Percentiles rank a stretch among this genome's conserved stretches.
Evolutionary conservation across 2,888 invertebrate species (phyloP).

Genomic region (Ennomos fuscantarius): DNA sequence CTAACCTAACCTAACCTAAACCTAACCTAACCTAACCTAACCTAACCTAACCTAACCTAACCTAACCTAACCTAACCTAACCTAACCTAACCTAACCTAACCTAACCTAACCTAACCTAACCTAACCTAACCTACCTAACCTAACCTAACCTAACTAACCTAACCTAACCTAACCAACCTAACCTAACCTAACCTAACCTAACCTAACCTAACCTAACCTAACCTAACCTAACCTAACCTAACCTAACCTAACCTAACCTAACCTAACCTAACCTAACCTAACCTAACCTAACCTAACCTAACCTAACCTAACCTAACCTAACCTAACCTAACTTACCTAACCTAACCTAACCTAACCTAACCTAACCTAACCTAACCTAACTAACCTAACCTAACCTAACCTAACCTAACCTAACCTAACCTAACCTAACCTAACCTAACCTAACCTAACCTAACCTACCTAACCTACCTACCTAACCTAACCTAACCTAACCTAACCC

Average conservation of each 20-base stretch:
- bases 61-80: slow-evolving; percentile 35
- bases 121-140: slow-evolving; percentile 3
- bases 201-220: slow-evolving; percentile 21
- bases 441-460: not conserved
- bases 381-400: slow-evolving; percentile 43
- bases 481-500: slow-evolving; percentile 43
- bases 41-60: slow-evolving; percentile 45
- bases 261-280: slow-evolving; percentile 40
- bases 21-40: slow-evolving; percentile 43
- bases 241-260: slow-evolving; percentile 37
- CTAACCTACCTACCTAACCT: slow-evolving; percentile 42
- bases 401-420: slow-evolving; percentile 43
- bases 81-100: slow-evolving; percentile 8
- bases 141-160: slow-evolving; percentile 6
- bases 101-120: slow-evolving; percentile 8
- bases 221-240: slow-evolving; percentile 21
- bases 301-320: slow-evolving; percentile 32
- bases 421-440: slow-evolving; percentile 44
- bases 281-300: slow-evolving; percentile 32
- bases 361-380: slow-evolving; percentile 15
- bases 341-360: slow-evolving; percentile 25
- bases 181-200: slow-evolving; percentile 5
- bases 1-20: slow-evolving; percentile 30
- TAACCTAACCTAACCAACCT: slow-evolving; percentile 7
- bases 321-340: slow-evolving; percentile 36